phyloP scores from a whole-genome alignment of 2,113 vertebrate species.

The Takifugu bimaculatus region DNA sequence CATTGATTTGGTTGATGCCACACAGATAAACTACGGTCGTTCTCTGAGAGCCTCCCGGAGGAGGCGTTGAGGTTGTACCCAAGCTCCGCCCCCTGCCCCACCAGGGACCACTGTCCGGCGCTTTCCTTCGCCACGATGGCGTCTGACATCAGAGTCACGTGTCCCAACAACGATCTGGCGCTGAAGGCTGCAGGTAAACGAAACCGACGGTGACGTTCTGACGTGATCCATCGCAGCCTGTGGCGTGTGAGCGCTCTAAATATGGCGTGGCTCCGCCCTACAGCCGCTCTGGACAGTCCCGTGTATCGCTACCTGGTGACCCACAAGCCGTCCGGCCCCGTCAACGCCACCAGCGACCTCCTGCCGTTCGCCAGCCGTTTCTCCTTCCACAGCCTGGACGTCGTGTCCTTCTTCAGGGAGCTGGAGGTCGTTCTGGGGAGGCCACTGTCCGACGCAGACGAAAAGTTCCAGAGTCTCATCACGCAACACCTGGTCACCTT shows the following conservation, averaged over 20 bases:
- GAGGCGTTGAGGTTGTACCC: slow-evolving; percentile 63
- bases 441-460: slow-evolving; percentile 48
- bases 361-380: slow-evolving; percentile 69
- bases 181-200: slow-evolving; percentile 69
- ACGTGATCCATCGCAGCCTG: too few species aligned
- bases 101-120: slow-evolving; percentile 68
- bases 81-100: slow-evolving; percentile 56
- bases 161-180: slow-evolving; percentile 72
- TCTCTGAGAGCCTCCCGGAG: slow-evolving; percentile 47
- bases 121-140: slow-evolving; percentile 75
- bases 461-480: slow-evolving; percentile 64
- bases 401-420: slow-evolving; percentile 65
- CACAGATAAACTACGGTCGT: slow-evolving; percentile 68
- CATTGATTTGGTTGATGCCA: neutral
- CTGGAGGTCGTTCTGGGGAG: slow-evolving; percentile 54
- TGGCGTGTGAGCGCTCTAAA: too few species aligned
- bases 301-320: slow-evolving; percentile 79
- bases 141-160: slow-evolving; percentile 74
- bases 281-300: slow-evolving; percentile 69
- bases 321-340: slow-evolving; percentile 65
- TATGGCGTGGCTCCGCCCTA: too few species aligned
- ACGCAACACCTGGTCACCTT: slow-evolving; percentile 67
- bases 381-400: slow-evolving; percentile 73
- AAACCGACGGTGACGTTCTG: too few species aligned
- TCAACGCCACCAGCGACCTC: neutral